A percentile compares a stretch with the other conserved stretches of the same genome.
phyloP scores from a whole-genome alignment of 2,888 invertebrate genomes.

The Oscheius sp. region DNA sequence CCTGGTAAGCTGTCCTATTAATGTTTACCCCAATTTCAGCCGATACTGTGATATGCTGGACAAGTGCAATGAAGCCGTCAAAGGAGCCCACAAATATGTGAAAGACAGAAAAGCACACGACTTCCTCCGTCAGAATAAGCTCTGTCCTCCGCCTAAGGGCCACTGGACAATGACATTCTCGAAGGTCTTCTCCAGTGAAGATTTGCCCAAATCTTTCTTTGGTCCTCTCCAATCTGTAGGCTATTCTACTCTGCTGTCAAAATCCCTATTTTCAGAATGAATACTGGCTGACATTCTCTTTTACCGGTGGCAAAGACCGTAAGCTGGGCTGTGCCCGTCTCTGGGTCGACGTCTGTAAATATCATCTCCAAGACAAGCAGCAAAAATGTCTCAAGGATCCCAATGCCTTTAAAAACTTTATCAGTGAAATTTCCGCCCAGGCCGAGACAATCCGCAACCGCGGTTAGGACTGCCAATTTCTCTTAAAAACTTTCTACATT shows the following conservation, averaged over 20 bases:
- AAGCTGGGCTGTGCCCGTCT: conserved; percentile 70
- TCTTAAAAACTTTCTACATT: conserved; percentile 3
- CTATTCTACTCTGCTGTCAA: conserved; percentile 68
- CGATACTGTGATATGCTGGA: conserved; percentile 73
- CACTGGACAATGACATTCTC: conserved; percentile 74
- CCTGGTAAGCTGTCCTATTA: conserved; percentile 57
- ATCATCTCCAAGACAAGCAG: conserved; percentile 67
- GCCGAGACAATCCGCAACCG: conserved; percentile 70
- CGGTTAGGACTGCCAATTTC: conserved; percentile 10
- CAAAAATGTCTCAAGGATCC: conserved; percentile 73
- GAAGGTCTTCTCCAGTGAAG: conserved; percentile 72
- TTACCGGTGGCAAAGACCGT: conserved; percentile 72
- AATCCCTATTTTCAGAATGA: conserved; percentile 65
- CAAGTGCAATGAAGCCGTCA: conserved; percentile 72
- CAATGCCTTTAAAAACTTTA: conserved; percentile 73
- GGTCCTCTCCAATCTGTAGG: conserved; percentile 72
- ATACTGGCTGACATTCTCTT: conserved; percentile 73
- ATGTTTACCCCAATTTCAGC: conserved; percentile 42
- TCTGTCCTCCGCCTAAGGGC: conserved; percentile 64
- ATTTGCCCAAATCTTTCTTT: conserved; percentile 73
- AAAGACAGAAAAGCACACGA: conserved; percentile 69
- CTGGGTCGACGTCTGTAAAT: conserved; percentile 73
- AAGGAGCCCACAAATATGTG: conserved; percentile 72
- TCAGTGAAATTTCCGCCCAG: conserved; percentile 72
- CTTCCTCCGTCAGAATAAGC: conserved; percentile 65